These are phyloP conservation scores for Alviniconcha strummeri DNA, from an alignment of 2,888 invertebrate genomes.

Conservation along the genomic window DNA sequence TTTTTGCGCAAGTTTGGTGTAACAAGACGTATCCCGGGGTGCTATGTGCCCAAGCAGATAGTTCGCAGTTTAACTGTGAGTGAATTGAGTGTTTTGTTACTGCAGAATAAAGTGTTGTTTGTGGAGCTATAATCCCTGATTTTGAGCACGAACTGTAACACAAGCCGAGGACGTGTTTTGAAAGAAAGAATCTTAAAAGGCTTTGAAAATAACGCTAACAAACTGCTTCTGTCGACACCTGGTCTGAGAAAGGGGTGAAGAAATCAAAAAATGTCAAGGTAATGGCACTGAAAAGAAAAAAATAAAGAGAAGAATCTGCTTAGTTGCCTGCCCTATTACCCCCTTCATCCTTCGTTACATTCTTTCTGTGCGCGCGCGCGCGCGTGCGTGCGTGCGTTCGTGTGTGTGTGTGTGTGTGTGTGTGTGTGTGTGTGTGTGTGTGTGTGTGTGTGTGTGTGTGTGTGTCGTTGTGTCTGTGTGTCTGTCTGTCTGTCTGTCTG, in stretches of 20 bases:
- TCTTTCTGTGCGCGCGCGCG: not conserved
- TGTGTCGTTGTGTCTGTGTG: not conserved
- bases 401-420: constrained; percentile 7
- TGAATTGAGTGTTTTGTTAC: no score
- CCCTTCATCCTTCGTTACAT: not conserved
- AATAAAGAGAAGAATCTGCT: not conserved
- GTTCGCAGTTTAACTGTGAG: no score
- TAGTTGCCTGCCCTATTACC: not conserved
- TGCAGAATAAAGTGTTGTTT: no score
- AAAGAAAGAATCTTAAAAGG: no score
- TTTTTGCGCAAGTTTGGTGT: no score
- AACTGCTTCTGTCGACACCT: not conserved
- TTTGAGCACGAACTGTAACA: no score
- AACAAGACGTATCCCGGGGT: no score
- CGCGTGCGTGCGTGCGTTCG: not conserved
- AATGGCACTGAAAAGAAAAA: no score
- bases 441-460: not conserved
- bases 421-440: constrained; percentile 4
- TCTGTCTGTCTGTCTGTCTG: not conserved
- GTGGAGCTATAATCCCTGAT: no score
- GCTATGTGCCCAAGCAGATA: no score
- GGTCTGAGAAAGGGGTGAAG: not conserved
- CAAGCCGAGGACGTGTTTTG: no score
- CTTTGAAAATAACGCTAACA: not conserved
- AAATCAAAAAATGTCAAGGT: no score